These are phyloP conservation scores for Hypotaenidia philippensis DNA, from an alignment of 2,797 vertebrate genomes.

Conservation along the genomic window DNA sequence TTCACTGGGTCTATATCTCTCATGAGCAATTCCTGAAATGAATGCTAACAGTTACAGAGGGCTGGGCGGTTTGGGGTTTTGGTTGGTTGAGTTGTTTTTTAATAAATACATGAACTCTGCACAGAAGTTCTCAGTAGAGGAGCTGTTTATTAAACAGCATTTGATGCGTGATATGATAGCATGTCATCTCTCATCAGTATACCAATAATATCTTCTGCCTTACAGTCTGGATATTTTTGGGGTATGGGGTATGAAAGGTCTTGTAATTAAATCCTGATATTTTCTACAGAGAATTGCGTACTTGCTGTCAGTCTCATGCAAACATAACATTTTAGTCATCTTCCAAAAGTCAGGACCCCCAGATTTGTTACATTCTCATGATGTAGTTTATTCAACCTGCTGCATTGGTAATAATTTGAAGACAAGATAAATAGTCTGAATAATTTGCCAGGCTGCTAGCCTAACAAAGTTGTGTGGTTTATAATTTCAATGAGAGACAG, in stretches of 20 bases:
- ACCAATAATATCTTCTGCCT: background rate
- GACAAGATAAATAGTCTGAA: background rate
- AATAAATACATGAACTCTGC: background rate
- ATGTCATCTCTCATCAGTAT: background rate
- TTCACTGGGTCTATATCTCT: background rate
- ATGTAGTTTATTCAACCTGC: background rate
- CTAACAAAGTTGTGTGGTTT: background rate
- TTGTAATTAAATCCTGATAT: background rate
- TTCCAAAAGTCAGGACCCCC: background rate
- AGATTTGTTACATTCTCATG: accelerated
- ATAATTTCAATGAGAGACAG: background rate
- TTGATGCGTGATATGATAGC: background rate
- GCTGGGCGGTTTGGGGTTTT: background rate
- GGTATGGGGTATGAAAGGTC: background rate
- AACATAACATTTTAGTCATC: background rate
- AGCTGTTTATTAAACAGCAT: background rate
- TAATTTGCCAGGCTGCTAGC: background rate
- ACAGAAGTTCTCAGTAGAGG: background rate
- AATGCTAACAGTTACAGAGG: background rate
- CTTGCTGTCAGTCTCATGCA: background rate
- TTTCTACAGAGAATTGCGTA: background rate
- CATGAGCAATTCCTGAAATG: background rate
- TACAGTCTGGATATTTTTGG: background rate
- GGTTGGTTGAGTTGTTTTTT: background rate
- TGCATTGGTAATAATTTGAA: background rate